A percentile compares a stretch with the other conserved stretches of the same genome.
Evolutionary conservation across 2,113 vertebrate species (phyloP).

Genomic region (Helogale parvula): DNA sequence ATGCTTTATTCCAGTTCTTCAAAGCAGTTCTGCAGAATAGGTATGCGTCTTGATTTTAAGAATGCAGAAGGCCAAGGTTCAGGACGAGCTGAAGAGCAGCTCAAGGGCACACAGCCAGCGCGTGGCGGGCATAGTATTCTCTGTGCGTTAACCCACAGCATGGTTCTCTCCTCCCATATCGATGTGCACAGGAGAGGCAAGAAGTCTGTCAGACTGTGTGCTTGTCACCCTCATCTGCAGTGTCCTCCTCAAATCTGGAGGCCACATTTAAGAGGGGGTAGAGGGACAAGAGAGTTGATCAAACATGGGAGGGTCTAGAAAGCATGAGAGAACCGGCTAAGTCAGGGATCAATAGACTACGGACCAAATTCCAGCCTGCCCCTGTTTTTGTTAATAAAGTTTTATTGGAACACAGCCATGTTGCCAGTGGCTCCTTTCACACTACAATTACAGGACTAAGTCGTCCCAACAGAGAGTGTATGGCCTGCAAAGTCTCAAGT

Average conservation of each 20-base stretch:
- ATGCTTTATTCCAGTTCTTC: not conserved
- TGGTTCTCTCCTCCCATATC: not conserved
- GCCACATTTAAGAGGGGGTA: not conserved
- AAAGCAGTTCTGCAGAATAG: not conserved
- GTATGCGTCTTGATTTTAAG: not conserved
- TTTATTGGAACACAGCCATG: not conserved
- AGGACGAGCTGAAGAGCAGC: not conserved
- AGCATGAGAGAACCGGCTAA: not conserved
- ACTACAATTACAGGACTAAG: not conserved
- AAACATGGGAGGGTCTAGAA: not conserved
- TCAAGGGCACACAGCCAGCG: not conserved
- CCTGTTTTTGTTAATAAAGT: not conserved
- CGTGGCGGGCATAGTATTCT: not conserved
- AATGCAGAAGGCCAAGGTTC: not conserved
- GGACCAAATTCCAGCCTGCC: not conserved
- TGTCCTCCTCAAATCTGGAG: not conserved
- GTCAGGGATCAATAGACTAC: not conserved
- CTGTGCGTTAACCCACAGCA: not conserved
- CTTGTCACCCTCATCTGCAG: not conserved
- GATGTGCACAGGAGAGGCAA: not conserved
- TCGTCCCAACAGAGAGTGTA: not conserved
- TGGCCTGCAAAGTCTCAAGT: not conserved
- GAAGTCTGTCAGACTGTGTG: not conserved
- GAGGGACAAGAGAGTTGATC: not conserved
- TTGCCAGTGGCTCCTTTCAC: not conserved